Conservation (phyloP, 2,113 vertebrate species). For the Festucalex cinctus region DNA sequence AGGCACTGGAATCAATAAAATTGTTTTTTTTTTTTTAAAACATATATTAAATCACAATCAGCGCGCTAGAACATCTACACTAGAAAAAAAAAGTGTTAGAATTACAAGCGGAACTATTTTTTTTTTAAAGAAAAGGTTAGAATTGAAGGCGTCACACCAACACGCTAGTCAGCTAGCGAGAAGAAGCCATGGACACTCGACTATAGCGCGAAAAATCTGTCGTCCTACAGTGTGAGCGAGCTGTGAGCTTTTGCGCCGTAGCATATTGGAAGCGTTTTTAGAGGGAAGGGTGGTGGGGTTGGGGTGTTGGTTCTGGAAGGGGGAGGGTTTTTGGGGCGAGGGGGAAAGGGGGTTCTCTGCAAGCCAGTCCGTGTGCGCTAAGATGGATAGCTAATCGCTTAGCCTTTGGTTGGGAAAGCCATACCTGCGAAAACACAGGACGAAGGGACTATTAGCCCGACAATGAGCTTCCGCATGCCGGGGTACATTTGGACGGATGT, state of each 20-base stretch:
- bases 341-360: conserved; percentile 39
- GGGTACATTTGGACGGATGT: conserved; percentile 30
- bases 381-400: conserved; percentile 69
- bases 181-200: conserved; percentile 58
- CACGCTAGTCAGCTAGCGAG: conserved; percentile 65
- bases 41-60: conserved; percentile 63
- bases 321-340: not conserved
- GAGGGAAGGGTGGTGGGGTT: not conserved
- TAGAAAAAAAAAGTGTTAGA: conserved; percentile 59
- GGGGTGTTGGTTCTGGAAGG: conserved; percentile 22
- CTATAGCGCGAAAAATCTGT: conserved; percentile 56
- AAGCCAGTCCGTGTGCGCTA: conserved; percentile 69
- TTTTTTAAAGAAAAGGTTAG: conserved; percentile 49
- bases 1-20: conserved; percentile 63
- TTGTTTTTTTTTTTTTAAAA: conserved; percentile 6
- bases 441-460: conserved; percentile 90
- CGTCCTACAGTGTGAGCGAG: conserved; percentile 57
- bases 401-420: conserved; percentile 99
- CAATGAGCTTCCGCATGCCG: conserved; percentile 58
- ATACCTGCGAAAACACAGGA: conserved; percentile 98
- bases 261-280: conserved; percentile 35
- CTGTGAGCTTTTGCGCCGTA: conserved; percentile 47
- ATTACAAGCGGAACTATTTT: conserved; percentile 56
- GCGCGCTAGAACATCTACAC: conserved; percentile 54
- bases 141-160: conserved; percentile 58